Evolutionary conservation across 2,888 invertebrate genomes (phyloP).

Genomic region (Xestia ashworthii): DNA sequence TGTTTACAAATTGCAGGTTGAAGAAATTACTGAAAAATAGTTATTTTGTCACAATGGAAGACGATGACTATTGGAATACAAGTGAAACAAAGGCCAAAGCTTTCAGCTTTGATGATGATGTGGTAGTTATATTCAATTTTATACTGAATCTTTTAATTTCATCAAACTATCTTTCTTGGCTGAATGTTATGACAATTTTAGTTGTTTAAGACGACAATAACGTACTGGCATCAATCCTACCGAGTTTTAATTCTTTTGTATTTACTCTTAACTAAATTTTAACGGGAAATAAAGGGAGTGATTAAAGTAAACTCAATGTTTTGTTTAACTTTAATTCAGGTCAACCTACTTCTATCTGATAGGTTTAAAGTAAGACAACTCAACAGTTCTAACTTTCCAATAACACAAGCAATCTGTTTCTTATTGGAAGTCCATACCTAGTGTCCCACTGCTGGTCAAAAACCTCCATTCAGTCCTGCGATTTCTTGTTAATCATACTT

Average conservation of each 20-base stretch:
- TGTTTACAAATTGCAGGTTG: conserved; percentile 28
- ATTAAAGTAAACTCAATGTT: not conserved
- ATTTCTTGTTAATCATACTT: not conserved
- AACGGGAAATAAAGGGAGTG: not conserved
- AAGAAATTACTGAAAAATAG: not conserved
- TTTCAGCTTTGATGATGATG: conserved; percentile 95
- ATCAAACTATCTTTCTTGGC: not conserved
- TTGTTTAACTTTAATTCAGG: not conserved
- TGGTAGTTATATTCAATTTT: conserved; percentile 83
- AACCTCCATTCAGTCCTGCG: not conserved
- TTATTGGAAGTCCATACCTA: too few species aligned
- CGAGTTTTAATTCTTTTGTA: not conserved
- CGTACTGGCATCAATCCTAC: not conserved
- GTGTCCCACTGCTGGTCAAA: not conserved
- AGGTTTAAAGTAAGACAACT: not conserved
- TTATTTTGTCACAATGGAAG: conserved; percentile 79
- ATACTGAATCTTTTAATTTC: not conserved
- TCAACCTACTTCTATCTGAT: not conserved
- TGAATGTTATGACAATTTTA: not conserved
- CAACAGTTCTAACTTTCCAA: not conserved
- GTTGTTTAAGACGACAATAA: not conserved
- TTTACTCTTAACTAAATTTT: not conserved
- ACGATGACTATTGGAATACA: conserved; percentile 94
- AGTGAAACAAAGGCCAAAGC: conserved; percentile 93
- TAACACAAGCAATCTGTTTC: too few species aligned